A percentile compares a stretch with the other conserved stretches of the same genome.
Conservation (phyloP, 2,113 vertebrate genomes). For the Percina caprodes region DNA sequence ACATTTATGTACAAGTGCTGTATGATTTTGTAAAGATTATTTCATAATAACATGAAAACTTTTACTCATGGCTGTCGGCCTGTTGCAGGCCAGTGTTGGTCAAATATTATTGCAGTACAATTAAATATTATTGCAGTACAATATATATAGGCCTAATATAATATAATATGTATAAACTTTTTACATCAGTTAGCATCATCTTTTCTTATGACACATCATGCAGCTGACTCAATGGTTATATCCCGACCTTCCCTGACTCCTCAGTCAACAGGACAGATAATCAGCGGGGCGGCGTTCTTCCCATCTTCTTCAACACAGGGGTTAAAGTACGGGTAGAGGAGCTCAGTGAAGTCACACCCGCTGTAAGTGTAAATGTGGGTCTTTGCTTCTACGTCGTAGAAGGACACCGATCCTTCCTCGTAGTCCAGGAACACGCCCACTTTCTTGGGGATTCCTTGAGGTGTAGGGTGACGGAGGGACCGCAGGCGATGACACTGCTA, state of each 20-base stretch:
- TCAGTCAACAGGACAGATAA: conserved; percentile 59
- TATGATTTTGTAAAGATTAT: no score
- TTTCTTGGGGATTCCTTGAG: conserved; percentile 66
- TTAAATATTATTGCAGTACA: conserved; percentile 4
- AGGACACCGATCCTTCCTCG: conserved; percentile 83
- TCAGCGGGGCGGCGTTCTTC: conserved; percentile 56
- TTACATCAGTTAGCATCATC: neutral
- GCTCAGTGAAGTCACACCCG: conserved; percentile 78
- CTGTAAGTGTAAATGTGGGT: conserved; percentile 83
- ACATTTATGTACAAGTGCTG: neutral
- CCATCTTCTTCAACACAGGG: conserved; percentile 56
- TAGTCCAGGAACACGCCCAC: conserved; percentile 87
- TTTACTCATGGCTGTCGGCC: neutral
- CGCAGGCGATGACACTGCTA: conserved; percentile 49
- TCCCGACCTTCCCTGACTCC: neutral
- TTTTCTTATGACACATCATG: neutral
- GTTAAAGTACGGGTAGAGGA: conserved; percentile 84
- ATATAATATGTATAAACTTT: conserved; percentile 1
- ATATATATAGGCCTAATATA: no score
- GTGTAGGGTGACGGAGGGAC: conserved; percentile 58
- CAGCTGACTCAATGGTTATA: neutral
- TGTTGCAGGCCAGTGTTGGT: neutral
- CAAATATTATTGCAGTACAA: conserved; percentile 3
- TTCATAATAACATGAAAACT: neutral
- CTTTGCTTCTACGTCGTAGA: conserved; percentile 77